Conservation (phyloP, 1,140 invertebrate genomes). For the Papilio xuthus region DNA sequence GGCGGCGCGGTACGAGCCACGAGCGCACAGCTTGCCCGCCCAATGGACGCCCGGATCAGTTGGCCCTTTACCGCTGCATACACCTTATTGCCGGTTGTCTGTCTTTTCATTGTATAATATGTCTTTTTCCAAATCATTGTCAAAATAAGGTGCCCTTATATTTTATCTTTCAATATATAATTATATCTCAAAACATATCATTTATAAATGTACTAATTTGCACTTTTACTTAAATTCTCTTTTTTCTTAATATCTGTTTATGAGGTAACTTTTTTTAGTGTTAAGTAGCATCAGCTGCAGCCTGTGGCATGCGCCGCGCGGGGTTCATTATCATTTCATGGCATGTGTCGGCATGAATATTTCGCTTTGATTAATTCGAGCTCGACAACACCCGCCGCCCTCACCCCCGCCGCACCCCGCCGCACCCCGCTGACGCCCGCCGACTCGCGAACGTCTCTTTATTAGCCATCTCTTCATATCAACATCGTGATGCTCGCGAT, state of each 20-base stretch:
- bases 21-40: neutral
- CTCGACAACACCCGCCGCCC: neutral
- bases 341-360: conserved; percentile 79
- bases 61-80: neutral
- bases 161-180: too few species aligned
- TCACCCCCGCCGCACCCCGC: too few species aligned
- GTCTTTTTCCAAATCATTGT: too few species aligned
- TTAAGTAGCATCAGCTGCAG: conserved; percentile 37
- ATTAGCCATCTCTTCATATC: conserved; percentile 24
- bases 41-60: neutral
- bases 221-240: neutral
- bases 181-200: too few species aligned
- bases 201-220: too few species aligned
- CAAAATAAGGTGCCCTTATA: too few species aligned
- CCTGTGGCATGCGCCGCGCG: conserved; percentile 41
- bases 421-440: neutral
- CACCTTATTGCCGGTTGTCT: neutral
- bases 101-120: too few species aligned
- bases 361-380: conserved; percentile 79
- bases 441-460: conserved; percentile 10
- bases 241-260: neutral
- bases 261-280: neutral
- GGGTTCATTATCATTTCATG: conserved; percentile 78
- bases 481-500: conserved; percentile 15
- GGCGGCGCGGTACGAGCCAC: conserved; percentile 39